Conservation (phyloP, 2,113 vertebrate genomes). For the Siniperca knerii region DNA sequence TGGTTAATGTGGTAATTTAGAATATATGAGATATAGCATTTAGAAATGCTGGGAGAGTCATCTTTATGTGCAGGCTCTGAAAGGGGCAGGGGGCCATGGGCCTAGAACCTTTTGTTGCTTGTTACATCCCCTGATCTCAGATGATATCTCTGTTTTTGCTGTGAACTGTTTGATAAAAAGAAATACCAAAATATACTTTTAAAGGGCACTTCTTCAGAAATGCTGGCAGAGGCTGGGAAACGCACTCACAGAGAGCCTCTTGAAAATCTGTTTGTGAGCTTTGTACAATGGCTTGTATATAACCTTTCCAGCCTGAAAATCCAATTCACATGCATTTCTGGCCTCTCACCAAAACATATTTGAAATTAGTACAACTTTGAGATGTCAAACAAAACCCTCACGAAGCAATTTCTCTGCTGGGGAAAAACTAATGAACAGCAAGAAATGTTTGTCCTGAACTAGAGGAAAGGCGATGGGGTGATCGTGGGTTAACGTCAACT, state of each 20-base stretch:
- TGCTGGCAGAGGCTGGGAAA: not conserved
- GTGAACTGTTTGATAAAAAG: conserved; percentile 20
- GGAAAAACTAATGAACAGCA: not conserved
- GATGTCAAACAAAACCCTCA: not conserved
- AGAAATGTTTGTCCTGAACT: not conserved
- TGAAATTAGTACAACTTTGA: not conserved
- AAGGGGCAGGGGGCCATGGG: not conserved
- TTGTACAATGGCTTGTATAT: not conserved
- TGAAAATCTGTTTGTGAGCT: not conserved
- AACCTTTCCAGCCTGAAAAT: not conserved
- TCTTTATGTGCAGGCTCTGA: conserved; percentile 9
- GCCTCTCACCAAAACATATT: not conserved
- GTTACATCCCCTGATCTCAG: not conserved
- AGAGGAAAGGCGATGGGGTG: not conserved
- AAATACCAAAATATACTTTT: not conserved
- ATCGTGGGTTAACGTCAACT: too few species aligned
- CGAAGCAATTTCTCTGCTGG: not conserved
- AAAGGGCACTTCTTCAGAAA: conserved; percentile 8
- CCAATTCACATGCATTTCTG: not conserved
- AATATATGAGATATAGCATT: not conserved
- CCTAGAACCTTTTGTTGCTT: not conserved
- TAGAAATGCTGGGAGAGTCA: not conserved
- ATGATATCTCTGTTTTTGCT: not conserved
- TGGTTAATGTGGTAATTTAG: not conserved
- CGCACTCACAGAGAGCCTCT: not conserved